Base-by-base conservation (phyloP, 2,797 vertebrate genomes). In the Limosa lapponica region DNA sequence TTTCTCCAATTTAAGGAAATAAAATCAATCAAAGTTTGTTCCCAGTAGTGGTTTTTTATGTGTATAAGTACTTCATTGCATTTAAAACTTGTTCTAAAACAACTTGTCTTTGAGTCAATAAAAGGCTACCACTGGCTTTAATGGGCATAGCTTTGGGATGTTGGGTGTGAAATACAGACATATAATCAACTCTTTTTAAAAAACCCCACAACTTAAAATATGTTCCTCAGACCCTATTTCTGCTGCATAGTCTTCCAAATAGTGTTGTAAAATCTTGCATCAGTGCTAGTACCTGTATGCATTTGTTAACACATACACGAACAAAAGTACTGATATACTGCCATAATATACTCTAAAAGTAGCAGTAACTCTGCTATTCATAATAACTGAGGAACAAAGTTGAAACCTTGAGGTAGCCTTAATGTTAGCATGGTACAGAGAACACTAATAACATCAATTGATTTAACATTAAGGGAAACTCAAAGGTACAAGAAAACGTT, bases 401-500 rank as follows among this genome's bases (percentile, higher is more conserved):
- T 71, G 85, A 94, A 95, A 78, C 52, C 41, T 74, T 71, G 85
- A 88, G 36, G 41, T 61, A 78, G 37, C 32, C 37, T 71, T 95
- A 61, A 83, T 61, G 72, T 71, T 95, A 86, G 64, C 72, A 48
- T 0, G 2, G 75, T 72, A 91, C 44, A 88, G 48, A 89, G 67
- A 89, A 87, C 84, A 61, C 71, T 91, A 95, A 85, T 70, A 93
- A 73, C 55, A 52, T 30, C 28, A 78, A 90, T 32, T 81, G 86
- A 95, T 92, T 96, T 86, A 89, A 82, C 52, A 88, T 84, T 79
- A 88, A 67, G 41, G 44, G 41, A 86, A 93, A 83, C 75, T 90
- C 72, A 88, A 82, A 95, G 43, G 55, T 66, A 93, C 59, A 85
- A 80, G 62, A 87, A 85, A 78, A 83, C 61, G 62, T 86, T 94